These are phyloP conservation scores for Sus scrofa DNA, from an alignment of 2,113 vertebrate species.

Conservation along the genomic window DNA sequence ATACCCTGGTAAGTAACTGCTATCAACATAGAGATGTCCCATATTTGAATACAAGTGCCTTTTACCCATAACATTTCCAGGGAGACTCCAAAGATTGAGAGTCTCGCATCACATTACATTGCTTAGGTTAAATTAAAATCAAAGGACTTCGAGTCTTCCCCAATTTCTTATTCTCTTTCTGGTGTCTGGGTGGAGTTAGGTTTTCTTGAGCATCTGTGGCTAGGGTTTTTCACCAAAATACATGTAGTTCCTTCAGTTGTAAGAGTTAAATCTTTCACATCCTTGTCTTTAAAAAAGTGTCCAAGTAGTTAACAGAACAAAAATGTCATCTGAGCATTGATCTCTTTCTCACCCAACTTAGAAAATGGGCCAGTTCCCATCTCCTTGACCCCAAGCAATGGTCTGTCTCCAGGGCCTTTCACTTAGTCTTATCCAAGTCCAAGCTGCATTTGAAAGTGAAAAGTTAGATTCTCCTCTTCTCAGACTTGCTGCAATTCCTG, in stretches of 20 bases:
- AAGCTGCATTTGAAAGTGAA: neutral
- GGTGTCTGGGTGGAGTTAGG: neutral
- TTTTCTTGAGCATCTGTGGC: neutral
- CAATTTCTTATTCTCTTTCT: neutral
- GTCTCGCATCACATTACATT: conserved; percentile 11
- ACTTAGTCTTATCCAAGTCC: neutral
- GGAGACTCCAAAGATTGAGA: neutral
- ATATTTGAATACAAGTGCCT: conserved; percentile 19
- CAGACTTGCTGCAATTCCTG: neutral
- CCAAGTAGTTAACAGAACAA: neutral
- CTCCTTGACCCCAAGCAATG: neutral
- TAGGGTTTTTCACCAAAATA: neutral
- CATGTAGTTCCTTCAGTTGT: neutral
- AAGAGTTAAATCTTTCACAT: neutral
- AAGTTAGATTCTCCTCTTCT: conserved; percentile 6
- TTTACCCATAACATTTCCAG: neutral
- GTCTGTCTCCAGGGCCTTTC: neutral
- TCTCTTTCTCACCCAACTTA: neutral
- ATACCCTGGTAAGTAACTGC: neutral
- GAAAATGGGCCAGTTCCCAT: neutral
- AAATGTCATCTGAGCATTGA: neutral
- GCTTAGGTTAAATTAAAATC: conserved; percentile 46
- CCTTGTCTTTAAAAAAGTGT: neutral
- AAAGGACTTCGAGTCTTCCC: neutral
- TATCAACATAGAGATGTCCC: neutral